Base-by-base conservation (phyloP, 1,140 invertebrate genomes). In the Temnothorax nylanderi region DNA sequence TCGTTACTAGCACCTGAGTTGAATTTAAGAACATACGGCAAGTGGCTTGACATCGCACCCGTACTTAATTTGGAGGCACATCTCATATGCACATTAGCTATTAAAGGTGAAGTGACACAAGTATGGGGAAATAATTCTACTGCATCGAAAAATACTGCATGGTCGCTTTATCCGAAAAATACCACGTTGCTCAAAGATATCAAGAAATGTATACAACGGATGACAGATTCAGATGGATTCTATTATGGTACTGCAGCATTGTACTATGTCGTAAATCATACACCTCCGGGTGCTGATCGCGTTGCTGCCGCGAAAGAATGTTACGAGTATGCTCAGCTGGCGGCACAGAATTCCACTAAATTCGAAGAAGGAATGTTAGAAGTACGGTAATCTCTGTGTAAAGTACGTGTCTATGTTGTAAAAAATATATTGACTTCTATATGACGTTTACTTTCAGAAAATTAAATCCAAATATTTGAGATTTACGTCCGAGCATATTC, bases 271-370 rank as follows among this genome's bases (percentile, higher is more conserved):
- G 93, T 95, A n/a, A 95, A 95, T 91, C 93, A 93, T 76, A 93
- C 93, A 11, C 94, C 94, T 4, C 93, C 92, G 89, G 95, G 95
- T 71, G 94, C 94, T 32, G 95, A 95, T 88, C 93, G 94, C 93
- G 94, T 95, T 2, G 92, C 92, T 44, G 94, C 95, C 37, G 93
- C 94, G 16, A 88, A 94, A 88, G 93, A 94, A 89, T 95, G 95
- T 91, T 94, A 93, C 44, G 78, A 49, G 7, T 91, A 91, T 44
- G 92, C 93, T n/a, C 86, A 93, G 44, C 21, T 89, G n/a, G 81
- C 80, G 1, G 71, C 58, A 26, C 56, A 85, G 62, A 69, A 88
- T 62, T 90, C 74, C n/a, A 85, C 44, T 0, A 62, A 47, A 8
- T 85, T 87, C 11, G 82, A 93, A 47, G 76, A 90, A 18, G 88